Conservation (phyloP, 2,888 invertebrate genomes). For the Taphrorychus bicolor region DNA sequence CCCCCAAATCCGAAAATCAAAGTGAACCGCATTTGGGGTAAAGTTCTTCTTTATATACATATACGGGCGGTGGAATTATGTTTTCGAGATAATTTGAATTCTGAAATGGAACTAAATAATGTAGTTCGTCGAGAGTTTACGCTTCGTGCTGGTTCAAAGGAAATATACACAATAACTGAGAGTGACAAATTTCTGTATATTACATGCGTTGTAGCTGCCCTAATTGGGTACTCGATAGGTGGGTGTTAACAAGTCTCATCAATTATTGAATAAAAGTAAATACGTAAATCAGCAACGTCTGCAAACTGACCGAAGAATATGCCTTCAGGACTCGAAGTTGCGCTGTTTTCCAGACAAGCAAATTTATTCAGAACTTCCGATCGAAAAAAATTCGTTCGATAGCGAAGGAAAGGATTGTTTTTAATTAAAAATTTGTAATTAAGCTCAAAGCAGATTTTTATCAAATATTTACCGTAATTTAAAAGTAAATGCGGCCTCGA, state of each 20-base stretch:
- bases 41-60: slow-evolving; percentile 19
- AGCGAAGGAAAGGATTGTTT: slow-evolving; percentile 33
- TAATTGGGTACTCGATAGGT: no score
- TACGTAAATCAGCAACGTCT: not conserved
- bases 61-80: slow-evolving; percentile 18
- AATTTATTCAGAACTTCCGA: slow-evolving; percentile 33
- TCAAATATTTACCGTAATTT: slow-evolving; percentile 41
- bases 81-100: slow-evolving; percentile 19
- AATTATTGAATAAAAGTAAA: not conserved
- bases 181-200: not conserved
- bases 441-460: slow-evolving; percentile 38
- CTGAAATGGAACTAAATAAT: slow-evolving; percentile 10
- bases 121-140: slow-evolving; percentile 5
- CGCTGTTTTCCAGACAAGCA: slow-evolving; percentile 26
- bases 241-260: not conserved
- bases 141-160: not conserved
- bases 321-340: not conserved
- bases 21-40: slow-evolving; percentile 29
- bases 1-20: slow-evolving; percentile 45
- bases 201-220: not conserved
- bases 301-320: slow-evolving; percentile 10
- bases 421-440: slow-evolving; percentile 42
- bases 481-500: slow-evolving; percentile 33
- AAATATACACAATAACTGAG: not conserved
- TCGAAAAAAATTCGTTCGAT: slow-evolving; percentile 13